Evolutionary conservation across 2,797 vertebrate genomes (phyloP).

Genomic region (Gouania willdenowi): DNA sequence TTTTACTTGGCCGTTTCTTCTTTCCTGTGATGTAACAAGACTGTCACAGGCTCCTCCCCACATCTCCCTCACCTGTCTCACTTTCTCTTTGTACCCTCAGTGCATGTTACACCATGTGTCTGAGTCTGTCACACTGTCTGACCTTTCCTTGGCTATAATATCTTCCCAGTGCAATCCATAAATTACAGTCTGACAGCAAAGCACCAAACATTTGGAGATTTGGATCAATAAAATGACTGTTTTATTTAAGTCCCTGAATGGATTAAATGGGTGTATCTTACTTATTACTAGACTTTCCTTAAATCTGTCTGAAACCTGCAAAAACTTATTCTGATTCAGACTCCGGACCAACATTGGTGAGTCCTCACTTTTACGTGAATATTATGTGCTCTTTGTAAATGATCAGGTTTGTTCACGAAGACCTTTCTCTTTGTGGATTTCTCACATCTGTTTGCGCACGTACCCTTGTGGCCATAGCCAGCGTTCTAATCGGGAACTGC

Average conservation of each 20-base stretch:
- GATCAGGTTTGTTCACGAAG: too few relatives aligned
- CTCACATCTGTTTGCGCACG: conserved; percentile 34
- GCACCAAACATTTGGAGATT: too few relatives aligned
- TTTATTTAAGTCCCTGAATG: too few relatives aligned
- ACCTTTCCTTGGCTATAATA: conserved; percentile 19
- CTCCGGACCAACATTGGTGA: too few relatives aligned
- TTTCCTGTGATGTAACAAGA: conserved; percentile 36
- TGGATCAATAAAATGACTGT: too few relatives aligned
- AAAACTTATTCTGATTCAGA: too few relatives aligned
- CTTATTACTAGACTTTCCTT: too few relatives aligned
- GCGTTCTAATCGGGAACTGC: conserved; percentile 37
- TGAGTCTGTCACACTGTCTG: conserved; percentile 15
- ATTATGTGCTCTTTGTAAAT: conserved; percentile 4
- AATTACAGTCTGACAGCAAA: too few relatives aligned
- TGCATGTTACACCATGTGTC: conserved; percentile 12
- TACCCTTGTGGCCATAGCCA: conserved; percentile 23
- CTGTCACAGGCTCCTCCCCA: conserved; percentile 23
- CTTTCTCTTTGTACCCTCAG: conserved; percentile 29
- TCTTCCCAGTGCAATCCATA: conserved; percentile 1
- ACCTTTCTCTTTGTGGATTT: conserved; percentile 30
- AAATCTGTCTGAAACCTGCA: too few relatives aligned
- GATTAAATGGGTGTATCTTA: too few relatives aligned
- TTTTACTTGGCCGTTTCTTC: conserved; percentile 30
- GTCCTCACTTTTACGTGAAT: too few relatives aligned
- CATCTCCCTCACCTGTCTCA: conserved; percentile 33